phyloP scores from a whole-genome alignment of 1,140 invertebrate genomes.

The Aphaenogaster rudis region DNA sequence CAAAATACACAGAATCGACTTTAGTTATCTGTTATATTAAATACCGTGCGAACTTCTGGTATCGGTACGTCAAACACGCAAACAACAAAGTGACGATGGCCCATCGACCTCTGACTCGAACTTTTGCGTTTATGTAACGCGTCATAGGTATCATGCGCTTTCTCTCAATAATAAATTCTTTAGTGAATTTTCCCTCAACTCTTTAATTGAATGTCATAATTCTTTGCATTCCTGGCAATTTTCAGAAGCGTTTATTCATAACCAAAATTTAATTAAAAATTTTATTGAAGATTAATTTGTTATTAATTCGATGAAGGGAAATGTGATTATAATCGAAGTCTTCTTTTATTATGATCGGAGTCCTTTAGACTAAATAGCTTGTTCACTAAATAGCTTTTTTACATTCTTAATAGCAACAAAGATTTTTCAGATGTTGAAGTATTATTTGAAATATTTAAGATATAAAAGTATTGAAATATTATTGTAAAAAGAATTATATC shows the following conservation, averaged over 20 bases:
- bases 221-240: neutral
- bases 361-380: neutral
- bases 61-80: neutral
- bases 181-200: slow-evolving; percentile 4
- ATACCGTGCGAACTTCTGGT: slow-evolving; percentile 35
- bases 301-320: neutral
- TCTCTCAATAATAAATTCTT: slow-evolving; percentile 40
- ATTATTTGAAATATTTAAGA: neutral
- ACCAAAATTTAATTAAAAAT: neutral
- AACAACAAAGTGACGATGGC: slow-evolving; percentile 36
- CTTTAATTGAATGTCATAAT: slow-evolving; percentile 5
- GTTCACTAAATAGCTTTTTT: neutral
- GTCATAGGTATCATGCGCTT: slow-evolving; percentile 31
- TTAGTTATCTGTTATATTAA: slow-evolving; percentile 23
- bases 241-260: neutral
- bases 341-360: neutral
- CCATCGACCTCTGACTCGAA: slow-evolving; percentile 29
- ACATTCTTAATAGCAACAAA: neutral
- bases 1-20: neutral
- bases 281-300: neutral
- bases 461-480: slow-evolving; percentile 16
- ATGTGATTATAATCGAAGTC: neutral
- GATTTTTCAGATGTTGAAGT: neutral
- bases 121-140: slow-evolving; percentile 48
- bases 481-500: neutral